Evolutionary conservation across 1,140 invertebrate genomes (phyloP).

Genomic region (Hetaerina americana): DNA sequence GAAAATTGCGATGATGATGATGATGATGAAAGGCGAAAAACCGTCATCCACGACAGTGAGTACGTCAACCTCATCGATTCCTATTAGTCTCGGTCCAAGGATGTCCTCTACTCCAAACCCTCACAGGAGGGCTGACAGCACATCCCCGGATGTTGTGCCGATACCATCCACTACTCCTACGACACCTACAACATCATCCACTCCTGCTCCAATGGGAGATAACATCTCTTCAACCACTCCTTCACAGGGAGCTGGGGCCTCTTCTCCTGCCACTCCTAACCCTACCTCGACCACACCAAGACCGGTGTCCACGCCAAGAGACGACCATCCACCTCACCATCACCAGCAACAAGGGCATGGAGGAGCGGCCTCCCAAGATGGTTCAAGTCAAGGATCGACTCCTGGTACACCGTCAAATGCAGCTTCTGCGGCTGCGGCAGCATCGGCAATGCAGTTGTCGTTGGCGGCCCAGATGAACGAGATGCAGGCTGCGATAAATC

Average conservation of each 20-base stretch:
- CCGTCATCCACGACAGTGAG: background rate
- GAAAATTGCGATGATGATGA: background rate
- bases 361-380: background rate
- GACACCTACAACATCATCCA: background rate
- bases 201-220: background rate
- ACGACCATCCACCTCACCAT: conserved; percentile 3
- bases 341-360: conserved; percentile 5
- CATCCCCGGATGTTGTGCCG: background rate
- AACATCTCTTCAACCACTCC: background rate
- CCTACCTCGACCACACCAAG: background rate
- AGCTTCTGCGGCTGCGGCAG: conserved; percentile 6
- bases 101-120: background rate
- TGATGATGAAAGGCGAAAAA: background rate
- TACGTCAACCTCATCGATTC: background rate
- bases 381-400: background rate
- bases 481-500: conserved; percentile 73
- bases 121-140: background rate
- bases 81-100: background rate
- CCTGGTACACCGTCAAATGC: conserved; percentile 7
- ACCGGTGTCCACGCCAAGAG: background rate
- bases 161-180: background rate
- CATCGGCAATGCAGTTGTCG: conserved; percentile 33
- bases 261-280: background rate
- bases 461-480: conserved; percentile 68
- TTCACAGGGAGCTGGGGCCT: background rate